phyloP scores from a whole-genome alignment of 2,888 invertebrate species.

The Lacanobia wlatinum region DNA sequence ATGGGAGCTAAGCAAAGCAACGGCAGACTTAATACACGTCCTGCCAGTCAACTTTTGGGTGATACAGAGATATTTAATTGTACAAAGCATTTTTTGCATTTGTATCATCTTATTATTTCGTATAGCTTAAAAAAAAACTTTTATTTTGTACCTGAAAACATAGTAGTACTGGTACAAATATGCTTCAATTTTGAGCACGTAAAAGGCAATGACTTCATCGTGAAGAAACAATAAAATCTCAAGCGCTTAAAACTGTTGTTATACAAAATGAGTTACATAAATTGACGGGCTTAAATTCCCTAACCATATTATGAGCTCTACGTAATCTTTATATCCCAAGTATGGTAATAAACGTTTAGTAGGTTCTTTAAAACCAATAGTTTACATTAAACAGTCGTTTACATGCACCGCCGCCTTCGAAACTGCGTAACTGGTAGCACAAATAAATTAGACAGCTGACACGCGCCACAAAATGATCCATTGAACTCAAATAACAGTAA shows the following conservation, averaged over 20 bases:
- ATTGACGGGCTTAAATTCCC: not conserved
- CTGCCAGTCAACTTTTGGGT: too few relatives aligned
- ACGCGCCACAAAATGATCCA: not conserved
- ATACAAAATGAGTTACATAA: not conserved
- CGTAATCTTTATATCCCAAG: constrained; percentile 9
- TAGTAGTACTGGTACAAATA: too few relatives aligned
- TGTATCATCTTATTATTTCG: too few relatives aligned
- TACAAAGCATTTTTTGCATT: too few relatives aligned
- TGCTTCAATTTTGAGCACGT: too few relatives aligned
- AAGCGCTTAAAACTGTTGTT: not conserved
- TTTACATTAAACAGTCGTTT: constrained; percentile 28
- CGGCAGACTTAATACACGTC: too few relatives aligned
- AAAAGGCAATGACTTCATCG: not conserved
- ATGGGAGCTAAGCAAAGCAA: too few relatives aligned
- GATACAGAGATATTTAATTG: too few relatives aligned
- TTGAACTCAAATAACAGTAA: constrained; percentile 9
- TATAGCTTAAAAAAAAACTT: too few relatives aligned
- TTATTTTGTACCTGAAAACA: too few relatives aligned
- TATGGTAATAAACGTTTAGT: constrained; percentile 18
- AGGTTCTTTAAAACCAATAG: constrained; percentile 1
- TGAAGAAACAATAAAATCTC: not conserved
- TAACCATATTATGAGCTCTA: constrained; percentile 1
- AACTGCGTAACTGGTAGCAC: constrained; percentile 21
- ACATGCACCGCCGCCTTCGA: constrained; percentile 22
- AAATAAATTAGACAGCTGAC: constrained; percentile 35